Evolutionary conservation across 30 jellyfish, hydroid and myxozoan species (phyloP).

Genomic region (Hydra vulgaris): DNA sequence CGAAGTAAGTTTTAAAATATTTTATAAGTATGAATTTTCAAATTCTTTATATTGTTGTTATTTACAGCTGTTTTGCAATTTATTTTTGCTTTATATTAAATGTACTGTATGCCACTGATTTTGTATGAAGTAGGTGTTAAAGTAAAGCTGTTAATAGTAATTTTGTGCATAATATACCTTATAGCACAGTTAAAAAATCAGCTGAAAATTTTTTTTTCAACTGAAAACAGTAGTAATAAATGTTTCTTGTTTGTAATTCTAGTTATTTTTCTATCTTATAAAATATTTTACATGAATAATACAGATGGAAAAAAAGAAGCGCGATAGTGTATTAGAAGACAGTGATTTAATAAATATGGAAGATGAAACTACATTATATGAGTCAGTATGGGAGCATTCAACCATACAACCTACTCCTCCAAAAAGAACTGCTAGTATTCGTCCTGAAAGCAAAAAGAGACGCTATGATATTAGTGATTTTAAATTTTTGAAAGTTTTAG

Average conservation of each 20-base stretch:
- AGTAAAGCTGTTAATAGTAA: neutral
- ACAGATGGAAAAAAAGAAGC: slow-evolving; percentile 59
- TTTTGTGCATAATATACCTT: no score
- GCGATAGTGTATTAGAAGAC: slow-evolving; percentile 34
- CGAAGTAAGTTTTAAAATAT: slow-evolving; percentile 76
- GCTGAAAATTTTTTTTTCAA: no score
- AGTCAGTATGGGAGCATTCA: slow-evolving; percentile 83
- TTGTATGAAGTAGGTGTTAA: no score
- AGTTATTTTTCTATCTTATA: no score
- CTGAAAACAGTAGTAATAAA: no score
- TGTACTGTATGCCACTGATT: no score
- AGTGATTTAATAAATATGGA: slow-evolving; percentile 64
- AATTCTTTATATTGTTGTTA: no score
- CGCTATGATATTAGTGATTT: slow-evolving; percentile 61
- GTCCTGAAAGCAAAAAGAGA: slow-evolving; percentile 73
- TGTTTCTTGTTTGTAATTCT: no score
- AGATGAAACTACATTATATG: slow-evolving; percentile 75
- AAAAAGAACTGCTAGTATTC: slow-evolving; percentile 69
- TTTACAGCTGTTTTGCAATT: no score
- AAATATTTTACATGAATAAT: neutral
- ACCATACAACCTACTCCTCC: slow-evolving; percentile 91
- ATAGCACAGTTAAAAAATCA: no score
- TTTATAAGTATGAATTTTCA: no score
- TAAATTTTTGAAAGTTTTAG: slow-evolving; percentile 66
- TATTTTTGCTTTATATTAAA: no score